A percentile compares a stretch with the other conserved stretches of the same genome.
Evolutionary conservation across 1,140 invertebrate species (phyloP).

Genomic region (Diprion similis): DNA sequence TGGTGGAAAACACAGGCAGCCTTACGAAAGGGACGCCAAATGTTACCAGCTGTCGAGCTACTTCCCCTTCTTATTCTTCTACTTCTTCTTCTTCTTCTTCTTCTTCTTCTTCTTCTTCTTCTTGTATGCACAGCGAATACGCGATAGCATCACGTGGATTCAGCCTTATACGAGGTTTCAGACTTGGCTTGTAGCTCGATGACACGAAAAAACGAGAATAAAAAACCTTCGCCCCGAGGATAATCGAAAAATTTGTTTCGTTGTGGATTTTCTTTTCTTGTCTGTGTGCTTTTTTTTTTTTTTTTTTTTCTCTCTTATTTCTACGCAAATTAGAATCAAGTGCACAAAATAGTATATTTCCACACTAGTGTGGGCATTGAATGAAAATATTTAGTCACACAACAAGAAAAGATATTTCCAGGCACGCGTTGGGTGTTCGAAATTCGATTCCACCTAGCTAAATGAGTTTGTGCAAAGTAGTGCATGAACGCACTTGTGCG

Average conservation of each 20-base stretch:
- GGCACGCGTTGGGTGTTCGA: no score
- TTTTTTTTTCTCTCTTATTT: slow-evolving; percentile 17
- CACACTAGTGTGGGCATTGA: no score
- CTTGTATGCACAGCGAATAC: neutral
- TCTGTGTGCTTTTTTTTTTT: slow-evolving; percentile 12
- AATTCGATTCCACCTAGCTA: no score
- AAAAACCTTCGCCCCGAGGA: neutral
- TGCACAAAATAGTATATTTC: no score
- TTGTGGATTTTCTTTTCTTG: slow-evolving; percentile 15
- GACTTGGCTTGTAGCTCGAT: neutral
- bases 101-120: neutral
- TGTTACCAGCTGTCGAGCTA: neutral
- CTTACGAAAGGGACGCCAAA: neutral
- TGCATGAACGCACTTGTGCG: no score
- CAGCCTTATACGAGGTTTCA: no score
- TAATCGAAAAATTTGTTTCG: neutral
- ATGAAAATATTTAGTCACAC: no score
- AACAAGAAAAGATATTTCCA: no score
- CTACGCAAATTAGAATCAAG: neutral
- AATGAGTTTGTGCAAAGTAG: no score
- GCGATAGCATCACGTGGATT: slow-evolving; percentile 15
- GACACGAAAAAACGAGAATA: slow-evolving; percentile 11
- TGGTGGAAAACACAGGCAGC: neutral
- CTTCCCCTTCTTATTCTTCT: neutral
- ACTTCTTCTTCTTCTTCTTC: neutral